A percentile compares a stretch with the other conserved stretches of the same genome.
phyloP scores from a whole-genome alignment of 2,888 invertebrate species.

The Apamea sordens region DNA sequence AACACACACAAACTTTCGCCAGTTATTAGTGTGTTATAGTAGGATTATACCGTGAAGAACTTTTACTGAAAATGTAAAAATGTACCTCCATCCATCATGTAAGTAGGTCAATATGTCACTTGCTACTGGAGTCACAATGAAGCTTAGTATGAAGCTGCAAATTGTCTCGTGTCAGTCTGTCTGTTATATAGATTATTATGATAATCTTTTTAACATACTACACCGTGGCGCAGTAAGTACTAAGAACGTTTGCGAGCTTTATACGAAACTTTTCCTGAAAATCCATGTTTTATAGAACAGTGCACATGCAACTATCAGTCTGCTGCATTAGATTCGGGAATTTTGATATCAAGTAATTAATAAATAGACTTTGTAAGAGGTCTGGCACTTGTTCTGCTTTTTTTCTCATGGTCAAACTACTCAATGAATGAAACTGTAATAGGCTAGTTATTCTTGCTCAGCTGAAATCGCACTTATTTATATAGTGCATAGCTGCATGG shows the following conservation, averaged over 20 bases:
- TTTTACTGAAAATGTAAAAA: background rate
- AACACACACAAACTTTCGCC: too few species aligned
- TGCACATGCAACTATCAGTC: too few species aligned
- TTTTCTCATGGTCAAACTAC: background rate
- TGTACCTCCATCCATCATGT: background rate
- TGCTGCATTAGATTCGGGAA: background rate
- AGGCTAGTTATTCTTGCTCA: background rate
- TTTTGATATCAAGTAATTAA: background rate
- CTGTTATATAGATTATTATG: conserved; percentile 2
- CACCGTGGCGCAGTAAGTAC: background rate
- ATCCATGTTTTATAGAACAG: background rate
- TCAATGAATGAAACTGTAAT: conserved; percentile 4
- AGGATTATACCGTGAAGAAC: too few species aligned
- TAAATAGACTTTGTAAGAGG: background rate
- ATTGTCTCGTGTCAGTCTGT: conserved; percentile 6
- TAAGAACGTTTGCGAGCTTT: conserved; percentile 9
- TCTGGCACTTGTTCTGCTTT: background rate
- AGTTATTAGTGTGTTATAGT: too few species aligned
- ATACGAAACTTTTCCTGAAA: background rate
- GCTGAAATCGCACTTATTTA: conserved; percentile 11
- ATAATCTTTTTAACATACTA: conserved; percentile 1
- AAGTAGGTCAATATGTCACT: conserved; percentile 16
- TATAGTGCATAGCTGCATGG: background rate
- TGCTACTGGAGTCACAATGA: conserved; percentile 26
- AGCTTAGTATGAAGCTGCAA: conserved; percentile 21